Evolutionary conservation across 1,140 invertebrate genomes (phyloP).

Genomic region (Heliothis virescens): DNA sequence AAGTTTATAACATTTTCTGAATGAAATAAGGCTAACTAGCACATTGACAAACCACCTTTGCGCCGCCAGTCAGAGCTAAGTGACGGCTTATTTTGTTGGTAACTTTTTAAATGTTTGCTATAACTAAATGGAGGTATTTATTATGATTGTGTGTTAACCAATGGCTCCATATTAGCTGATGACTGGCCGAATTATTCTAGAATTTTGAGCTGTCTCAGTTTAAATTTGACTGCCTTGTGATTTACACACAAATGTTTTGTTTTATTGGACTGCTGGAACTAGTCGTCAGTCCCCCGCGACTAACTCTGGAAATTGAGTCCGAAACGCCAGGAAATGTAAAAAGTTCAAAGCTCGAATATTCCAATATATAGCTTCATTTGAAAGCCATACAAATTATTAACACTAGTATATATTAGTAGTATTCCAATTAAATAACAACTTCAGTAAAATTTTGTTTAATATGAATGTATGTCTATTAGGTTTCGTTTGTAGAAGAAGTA

Average conservation of each 20-base stretch:
- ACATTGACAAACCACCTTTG: not conserved
- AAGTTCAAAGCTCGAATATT: not conserved
- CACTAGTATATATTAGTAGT: not conserved
- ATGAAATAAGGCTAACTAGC: slow-evolving; percentile 1
- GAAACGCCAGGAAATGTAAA: slow-evolving; percentile 22
- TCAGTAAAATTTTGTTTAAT: not conserved
- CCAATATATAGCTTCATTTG: not conserved
- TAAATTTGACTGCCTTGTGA: not conserved
- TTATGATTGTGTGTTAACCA: too few relatives aligned
- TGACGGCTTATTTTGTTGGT: too few relatives aligned
- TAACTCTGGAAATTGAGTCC: not conserved
- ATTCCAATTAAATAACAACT: not conserved
- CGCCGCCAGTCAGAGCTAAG: too few relatives aligned
- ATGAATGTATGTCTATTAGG: too few relatives aligned
- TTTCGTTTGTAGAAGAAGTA: too few relatives aligned
- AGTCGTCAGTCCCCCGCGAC: slow-evolving; percentile 2
- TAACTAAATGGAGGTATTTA: too few relatives aligned
- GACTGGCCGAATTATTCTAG: too few relatives aligned
- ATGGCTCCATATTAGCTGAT: too few relatives aligned
- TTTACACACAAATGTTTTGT: not conserved
- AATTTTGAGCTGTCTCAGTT: not conserved
- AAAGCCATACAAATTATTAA: not conserved
- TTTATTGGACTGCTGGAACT: slow-evolving; percentile 10
- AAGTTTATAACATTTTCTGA: not conserved
- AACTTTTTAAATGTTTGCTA: too few relatives aligned